Conservation (phyloP, 2,888 invertebrate genomes). For the Eremobia ochroleuca region DNA sequence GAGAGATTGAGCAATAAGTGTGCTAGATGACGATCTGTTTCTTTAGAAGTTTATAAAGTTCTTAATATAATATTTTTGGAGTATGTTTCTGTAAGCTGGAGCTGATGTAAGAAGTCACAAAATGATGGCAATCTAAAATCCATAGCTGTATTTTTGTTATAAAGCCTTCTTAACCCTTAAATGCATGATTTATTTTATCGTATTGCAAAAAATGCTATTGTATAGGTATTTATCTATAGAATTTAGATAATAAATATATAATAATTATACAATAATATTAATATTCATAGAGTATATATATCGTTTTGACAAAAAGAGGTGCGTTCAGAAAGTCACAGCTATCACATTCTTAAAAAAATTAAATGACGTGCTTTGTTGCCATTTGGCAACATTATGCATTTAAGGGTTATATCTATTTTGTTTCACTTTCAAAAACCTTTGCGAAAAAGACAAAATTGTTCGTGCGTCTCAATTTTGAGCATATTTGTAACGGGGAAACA, state of each 20-base stretch:
- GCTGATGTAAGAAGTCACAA: not conserved
- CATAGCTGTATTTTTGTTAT: not conserved
- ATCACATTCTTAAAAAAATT: too few species aligned
- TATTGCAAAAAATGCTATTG: too few species aligned
- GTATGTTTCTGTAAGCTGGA: not conserved
- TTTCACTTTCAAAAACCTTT: constrained; percentile 37
- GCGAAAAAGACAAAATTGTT: constrained; percentile 13
- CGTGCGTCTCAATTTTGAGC: constrained; percentile 3
- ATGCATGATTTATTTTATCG: too few species aligned
- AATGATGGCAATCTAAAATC: not conserved
- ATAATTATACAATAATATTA: too few species aligned
- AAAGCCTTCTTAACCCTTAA: not conserved
- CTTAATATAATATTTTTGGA: not conserved
- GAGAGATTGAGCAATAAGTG: constrained; percentile 36
- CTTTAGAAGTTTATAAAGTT: constrained; percentile 1
- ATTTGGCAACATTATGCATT: too few species aligned
- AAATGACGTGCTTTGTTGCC: too few species aligned
- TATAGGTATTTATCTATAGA: too few species aligned
- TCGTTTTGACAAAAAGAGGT: too few species aligned
- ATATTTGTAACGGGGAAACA: constrained; percentile 56
- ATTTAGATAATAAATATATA: too few species aligned
- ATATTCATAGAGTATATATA: too few species aligned
- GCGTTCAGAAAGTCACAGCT: too few species aligned
- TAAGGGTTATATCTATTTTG: too few species aligned
- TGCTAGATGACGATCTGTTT: constrained; percentile 20